Base-by-base conservation (phyloP, 2,113 vertebrate genomes). In the Tringa solitaria region DNA sequence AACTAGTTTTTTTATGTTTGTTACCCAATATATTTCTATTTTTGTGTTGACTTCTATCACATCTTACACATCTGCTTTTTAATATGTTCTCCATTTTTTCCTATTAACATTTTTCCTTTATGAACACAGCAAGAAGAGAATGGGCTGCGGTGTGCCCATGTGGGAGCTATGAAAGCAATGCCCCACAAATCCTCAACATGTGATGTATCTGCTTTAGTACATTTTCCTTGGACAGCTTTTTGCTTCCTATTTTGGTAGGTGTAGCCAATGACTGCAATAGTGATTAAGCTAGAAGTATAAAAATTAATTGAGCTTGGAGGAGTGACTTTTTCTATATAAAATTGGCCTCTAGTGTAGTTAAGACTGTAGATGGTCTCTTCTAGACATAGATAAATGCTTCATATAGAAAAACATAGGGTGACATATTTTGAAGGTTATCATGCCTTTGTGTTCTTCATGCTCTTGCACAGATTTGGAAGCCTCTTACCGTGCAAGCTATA, bases 121-220 rank as follows among this genome's bases (percentile, higher is more conserved):
- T 19, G 54, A 69, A n/a, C 20, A 81, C 7, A 23, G 12, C 9
- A 63, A 21, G 23, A 76, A 63, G 21, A 87, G 10, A 67, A 81
- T 4, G 14, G 13, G 8, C n/a, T 72, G 17, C 33, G 21, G 1
- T 68, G 13, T 75, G 23, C 6, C 26, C 4, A 10, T 17, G 4
- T 37, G 32, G 54, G 68, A 80, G 4, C 21, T 70, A 14, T 54
- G 19, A 59, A 78, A 50, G 8, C 33, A 56, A 1, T 0, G 4
- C 3, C 2, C 21, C 1, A 1, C 33, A 68, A 51, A 84, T 60
- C 41, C 3, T 3, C 39, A n/a, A 21, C 0, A 0, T 39, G 23
- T 8, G 56, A 30, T 74, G 12, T 23, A 13, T 57, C 26, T 77
- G 22, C 2, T 41, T 54, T 32, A 61, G 45, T 13, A 23, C 1